These are phyloP conservation scores for Brachionus koreanus DNA, from an alignment of 1,140 invertebrate genomes.

Conservation along the genomic window DNA sequence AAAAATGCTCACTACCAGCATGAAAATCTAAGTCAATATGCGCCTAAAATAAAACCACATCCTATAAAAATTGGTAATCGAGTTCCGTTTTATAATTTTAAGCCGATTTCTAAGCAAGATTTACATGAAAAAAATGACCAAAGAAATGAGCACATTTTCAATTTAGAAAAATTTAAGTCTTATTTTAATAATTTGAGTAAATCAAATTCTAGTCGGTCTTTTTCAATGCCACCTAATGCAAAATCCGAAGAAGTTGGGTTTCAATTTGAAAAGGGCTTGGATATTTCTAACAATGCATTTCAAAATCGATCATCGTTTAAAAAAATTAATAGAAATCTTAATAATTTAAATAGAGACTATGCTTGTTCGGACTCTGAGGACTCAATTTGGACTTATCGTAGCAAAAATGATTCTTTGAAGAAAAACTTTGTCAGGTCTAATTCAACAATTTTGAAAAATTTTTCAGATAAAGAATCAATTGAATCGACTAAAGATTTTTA, in stretches of 20 bases:
- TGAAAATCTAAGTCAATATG: background rate
- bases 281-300: background rate
- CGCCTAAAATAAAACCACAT: background rate
- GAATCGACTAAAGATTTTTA: background rate
- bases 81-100: background rate
- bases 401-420: background rate
- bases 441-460: background rate
- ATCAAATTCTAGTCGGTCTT: background rate
- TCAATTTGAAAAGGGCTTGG: background rate
- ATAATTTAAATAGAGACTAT: background rate
- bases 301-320: background rate
- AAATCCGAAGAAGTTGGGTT: background rate
- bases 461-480: background rate
- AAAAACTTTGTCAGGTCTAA: background rate
- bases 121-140: background rate
- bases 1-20: background rate
- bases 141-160: background rate
- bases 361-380: conserved; percentile 6
- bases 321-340: background rate
- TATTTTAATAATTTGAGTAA: background rate
- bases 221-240: background rate
- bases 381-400: background rate
- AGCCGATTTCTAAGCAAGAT: background rate
- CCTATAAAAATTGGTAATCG: conserved; percentile 3
- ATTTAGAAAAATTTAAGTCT: conserved; percentile 26